phyloP scores from a whole-genome alignment of 1,140 invertebrate genomes.

The Agraylea sexmaculata region DNA sequence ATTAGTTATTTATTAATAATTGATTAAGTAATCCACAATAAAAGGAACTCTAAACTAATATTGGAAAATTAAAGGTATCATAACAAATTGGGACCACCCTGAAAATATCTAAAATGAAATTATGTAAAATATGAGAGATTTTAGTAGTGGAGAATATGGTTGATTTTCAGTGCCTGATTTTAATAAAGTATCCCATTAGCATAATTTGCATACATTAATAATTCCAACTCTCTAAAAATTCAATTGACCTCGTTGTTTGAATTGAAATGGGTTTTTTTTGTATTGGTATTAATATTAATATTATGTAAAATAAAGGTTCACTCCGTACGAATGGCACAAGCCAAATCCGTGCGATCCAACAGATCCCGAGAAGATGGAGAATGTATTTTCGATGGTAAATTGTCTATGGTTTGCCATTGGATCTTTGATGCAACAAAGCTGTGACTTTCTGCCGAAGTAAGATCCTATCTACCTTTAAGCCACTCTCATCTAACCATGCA shows the following conservation, averaged over 20 bases:
- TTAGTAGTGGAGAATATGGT: not conserved
- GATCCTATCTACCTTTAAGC: slow-evolving; percentile 23
- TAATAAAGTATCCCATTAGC: not conserved
- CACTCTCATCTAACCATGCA: not conserved
- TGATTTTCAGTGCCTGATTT: not conserved
- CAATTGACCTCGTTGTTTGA: not conserved
- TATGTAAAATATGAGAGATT: not conserved
- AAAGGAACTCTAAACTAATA: too few species aligned
- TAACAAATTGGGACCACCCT: too few species aligned
- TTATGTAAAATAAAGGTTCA: slow-evolving; percentile 70
- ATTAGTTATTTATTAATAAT: too few species aligned
- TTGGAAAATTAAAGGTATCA: too few species aligned
- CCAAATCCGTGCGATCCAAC: slow-evolving; percentile 73
- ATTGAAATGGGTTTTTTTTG: slow-evolving; percentile 46
- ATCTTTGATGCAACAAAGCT: slow-evolving; percentile 86
- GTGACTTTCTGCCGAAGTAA: slow-evolving; percentile 85
- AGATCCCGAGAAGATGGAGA: slow-evolving; percentile 58
- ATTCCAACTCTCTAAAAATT: not conserved
- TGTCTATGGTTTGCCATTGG: slow-evolving; percentile 94
- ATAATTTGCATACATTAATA: not conserved
- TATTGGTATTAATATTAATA: slow-evolving; percentile 82
- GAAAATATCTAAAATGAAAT: too few species aligned
- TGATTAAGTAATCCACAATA: too few species aligned
- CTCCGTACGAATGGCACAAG: slow-evolving; percentile 88
- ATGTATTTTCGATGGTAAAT: slow-evolving; percentile 85